Evolutionary conservation across 2,113 vertebrate genomes (phyloP).

Genomic region (Dascyllus trimaculatus): DNA sequence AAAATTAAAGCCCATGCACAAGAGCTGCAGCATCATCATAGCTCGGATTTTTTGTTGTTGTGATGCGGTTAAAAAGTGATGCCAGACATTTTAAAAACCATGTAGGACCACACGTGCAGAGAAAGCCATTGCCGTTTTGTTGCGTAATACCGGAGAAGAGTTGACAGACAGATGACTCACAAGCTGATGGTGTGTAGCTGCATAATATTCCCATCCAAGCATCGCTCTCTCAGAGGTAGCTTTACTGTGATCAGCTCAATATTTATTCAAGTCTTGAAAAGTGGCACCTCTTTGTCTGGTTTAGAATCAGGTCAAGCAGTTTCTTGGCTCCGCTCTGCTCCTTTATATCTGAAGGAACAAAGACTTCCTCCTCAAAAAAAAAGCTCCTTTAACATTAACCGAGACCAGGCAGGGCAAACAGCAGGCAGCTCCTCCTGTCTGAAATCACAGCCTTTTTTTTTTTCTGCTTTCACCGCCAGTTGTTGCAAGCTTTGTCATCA

Average conservation of each 20-base stretch:
- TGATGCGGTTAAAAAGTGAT: not conserved
- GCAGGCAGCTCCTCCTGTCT: not conserved
- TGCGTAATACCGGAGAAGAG: not conserved
- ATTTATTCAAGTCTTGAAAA: not conserved
- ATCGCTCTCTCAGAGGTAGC: not conserved
- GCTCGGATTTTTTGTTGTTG: not conserved
- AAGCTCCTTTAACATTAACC: not conserved
- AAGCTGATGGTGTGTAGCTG: not conserved
- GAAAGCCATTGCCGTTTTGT: not conserved
- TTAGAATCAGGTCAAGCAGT: conserved; percentile 18
- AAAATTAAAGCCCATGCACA: not conserved
- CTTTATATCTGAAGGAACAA: conserved; percentile 23
- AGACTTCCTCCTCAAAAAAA: conserved; percentile 13
- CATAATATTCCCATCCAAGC: not conserved
- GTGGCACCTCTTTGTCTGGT: conserved; percentile 2
- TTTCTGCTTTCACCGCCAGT: not conserved
- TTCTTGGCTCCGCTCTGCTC: conserved; percentile 11
- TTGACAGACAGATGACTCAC: not conserved
- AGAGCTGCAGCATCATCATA: not conserved
- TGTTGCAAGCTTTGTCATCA: conserved; percentile 16
- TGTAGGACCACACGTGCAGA: not conserved
- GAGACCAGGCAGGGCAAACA: not conserved
- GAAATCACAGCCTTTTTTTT: not conserved
- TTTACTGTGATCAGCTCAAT: not conserved
- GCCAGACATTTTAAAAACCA: not conserved